Percentiles rank a stretch among this genome's conserved stretches.
These are phyloP conservation scores for Spodoptera frugiperda DNA, from an alignment of 1,140 invertebrate species.

Conservation along the genomic window DNA sequence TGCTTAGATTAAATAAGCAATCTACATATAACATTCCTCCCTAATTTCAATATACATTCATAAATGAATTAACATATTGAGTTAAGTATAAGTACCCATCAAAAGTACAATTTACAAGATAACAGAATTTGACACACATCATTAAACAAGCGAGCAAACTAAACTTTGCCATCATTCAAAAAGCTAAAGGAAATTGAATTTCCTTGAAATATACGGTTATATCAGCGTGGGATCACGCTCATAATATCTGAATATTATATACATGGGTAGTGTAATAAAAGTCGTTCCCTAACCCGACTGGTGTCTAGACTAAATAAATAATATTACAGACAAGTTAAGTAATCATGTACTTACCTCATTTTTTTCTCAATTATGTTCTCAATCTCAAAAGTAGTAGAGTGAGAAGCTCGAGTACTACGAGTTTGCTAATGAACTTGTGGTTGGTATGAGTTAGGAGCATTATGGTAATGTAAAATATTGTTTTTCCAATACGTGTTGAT, in stretches of 20 bases:
- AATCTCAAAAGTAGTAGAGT: too few species aligned
- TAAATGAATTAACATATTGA: too few species aligned
- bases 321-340: neutral
- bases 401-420: too few species aligned
- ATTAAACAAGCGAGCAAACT: neutral
- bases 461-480: too few species aligned
- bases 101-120: neutral
- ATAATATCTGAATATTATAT: constrained; percentile 8
- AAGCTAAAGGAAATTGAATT: constrained; percentile 10
- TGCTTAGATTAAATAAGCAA: too few species aligned
- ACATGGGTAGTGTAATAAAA: constrained; percentile 1
- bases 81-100: too few species aligned
- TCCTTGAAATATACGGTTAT: neutral
- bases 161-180: neutral
- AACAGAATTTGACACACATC: constrained; percentile 1
- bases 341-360: neutral
- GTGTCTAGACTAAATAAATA: constrained; percentile 31
- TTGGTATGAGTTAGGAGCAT: too few species aligned
- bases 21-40: too few species aligned
- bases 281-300: neutral
- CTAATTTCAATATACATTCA: too few species aligned
- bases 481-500: too few species aligned
- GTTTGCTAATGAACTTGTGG: too few species aligned
- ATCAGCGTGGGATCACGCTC: neutral
- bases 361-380: neutral